Evolutionary conservation across 2,888 invertebrate genomes (phyloP).

Genomic region (Chironomus riparius): DNA sequence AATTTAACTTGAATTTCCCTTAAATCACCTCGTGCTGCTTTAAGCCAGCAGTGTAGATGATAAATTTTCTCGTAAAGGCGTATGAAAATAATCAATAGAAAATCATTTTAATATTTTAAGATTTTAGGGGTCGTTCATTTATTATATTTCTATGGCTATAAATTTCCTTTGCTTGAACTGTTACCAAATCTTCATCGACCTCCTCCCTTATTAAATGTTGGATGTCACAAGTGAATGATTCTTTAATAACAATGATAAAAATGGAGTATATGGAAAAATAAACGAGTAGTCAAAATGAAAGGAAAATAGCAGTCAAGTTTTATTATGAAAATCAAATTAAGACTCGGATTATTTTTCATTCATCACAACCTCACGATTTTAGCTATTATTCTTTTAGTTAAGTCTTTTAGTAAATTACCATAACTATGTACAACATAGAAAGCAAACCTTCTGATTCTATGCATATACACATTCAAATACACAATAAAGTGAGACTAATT

Average conservation of each 20-base stretch:
- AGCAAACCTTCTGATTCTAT: not conserved
- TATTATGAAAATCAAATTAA: slow-evolving; percentile 4
- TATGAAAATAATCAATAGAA: not conserved
- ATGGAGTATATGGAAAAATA: no score
- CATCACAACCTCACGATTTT: not conserved
- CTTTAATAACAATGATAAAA: not conserved
- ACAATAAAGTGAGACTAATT: not conserved
- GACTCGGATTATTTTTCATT: not conserved
- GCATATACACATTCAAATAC: not conserved
- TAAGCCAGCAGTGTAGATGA: no score
- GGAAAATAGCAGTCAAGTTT: not conserved
- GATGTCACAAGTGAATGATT: no score
- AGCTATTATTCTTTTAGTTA: not conserved
- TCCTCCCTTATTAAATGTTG: no score
- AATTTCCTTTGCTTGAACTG: no score
- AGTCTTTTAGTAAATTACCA: not conserved
- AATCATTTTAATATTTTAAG: not conserved
- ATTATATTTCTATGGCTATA: no score
- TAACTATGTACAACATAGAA: not conserved
- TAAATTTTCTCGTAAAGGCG: not conserved
- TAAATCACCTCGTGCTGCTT: no score
- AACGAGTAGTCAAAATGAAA: not conserved
- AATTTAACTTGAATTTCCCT: no score
- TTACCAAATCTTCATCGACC: no score
- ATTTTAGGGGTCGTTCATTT: no score